Evolutionary conservation across 1,140 invertebrate species (phyloP).

Genomic region (Callitettix versicolor): DNA sequence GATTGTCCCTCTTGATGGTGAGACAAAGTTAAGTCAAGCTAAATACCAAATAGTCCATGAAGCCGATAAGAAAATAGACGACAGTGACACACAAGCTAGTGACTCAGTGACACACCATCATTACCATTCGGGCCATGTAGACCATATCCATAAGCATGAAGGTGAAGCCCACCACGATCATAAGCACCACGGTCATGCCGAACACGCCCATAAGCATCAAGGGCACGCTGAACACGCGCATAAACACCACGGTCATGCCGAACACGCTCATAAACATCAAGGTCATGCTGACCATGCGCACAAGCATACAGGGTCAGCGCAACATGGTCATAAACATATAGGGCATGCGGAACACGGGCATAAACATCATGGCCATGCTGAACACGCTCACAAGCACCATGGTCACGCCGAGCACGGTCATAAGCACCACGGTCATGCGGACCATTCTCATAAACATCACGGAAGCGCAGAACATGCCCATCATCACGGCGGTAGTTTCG

Average conservation of each 20-base stretch:
- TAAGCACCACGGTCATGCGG: conserved; percentile 10
- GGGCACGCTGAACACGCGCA: conserved; percentile 10
- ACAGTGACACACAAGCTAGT: conserved; percentile 4
- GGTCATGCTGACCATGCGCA: conserved; percentile 10
- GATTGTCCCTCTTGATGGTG: not conserved
- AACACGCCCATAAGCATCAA: conserved; percentile 9
- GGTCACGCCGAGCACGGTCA: conserved; percentile 12
- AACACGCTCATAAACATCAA: conserved; percentile 7
- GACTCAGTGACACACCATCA: conserved; percentile 12
- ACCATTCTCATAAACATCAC: conserved; percentile 7
- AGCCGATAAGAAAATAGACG: conserved; percentile 1
- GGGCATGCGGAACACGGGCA: conserved; percentile 13
- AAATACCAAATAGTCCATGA: conserved; percentile 3
- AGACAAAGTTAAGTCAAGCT: not conserved
- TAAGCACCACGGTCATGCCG: conserved; percentile 15
- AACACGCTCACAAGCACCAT: conserved; percentile 11
- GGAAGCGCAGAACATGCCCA: conserved; percentile 10
- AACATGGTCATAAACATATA: conserved; percentile 12
- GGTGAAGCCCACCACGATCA: conserved; percentile 14
- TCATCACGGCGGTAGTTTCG: conserved; percentile 7
- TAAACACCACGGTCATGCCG: conserved; percentile 12
- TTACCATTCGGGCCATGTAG: conserved; percentile 14
- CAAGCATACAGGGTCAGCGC: conserved; percentile 11
- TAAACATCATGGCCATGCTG: conserved; percentile 13
- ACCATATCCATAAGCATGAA: conserved; percentile 14